Percentiles rank a stretch among this genome's conserved stretches.
These are phyloP conservation scores for Diplodus sargus DNA, from an alignment of 2,797 vertebrate genomes.

Conservation along the genomic window DNA sequence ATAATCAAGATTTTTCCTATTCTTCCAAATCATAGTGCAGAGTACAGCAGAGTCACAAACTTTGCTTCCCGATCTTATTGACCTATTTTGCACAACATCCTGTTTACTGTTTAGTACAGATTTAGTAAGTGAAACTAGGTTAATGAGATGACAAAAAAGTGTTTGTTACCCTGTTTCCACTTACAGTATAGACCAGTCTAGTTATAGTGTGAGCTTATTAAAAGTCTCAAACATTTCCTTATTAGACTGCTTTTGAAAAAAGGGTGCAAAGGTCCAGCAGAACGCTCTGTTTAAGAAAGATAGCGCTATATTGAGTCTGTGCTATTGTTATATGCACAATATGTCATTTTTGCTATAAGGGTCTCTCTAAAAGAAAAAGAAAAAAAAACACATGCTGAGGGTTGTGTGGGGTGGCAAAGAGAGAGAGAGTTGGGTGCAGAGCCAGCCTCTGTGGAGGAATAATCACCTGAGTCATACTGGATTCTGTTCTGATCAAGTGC, in stretches of 20 bases:
- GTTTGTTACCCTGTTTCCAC: neutral
- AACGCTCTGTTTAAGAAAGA: neutral
- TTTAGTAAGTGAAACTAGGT: neutral
- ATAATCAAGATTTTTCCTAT: too few species aligned
- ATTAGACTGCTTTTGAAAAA: neutral
- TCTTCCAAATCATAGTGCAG: neutral
- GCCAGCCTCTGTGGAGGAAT: too few species aligned
- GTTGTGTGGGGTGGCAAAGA: too few species aligned
- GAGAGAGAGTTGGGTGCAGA: too few species aligned
- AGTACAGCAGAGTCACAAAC: conserved; percentile 1
- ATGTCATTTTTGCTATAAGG: too few species aligned
- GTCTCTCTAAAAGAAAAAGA: too few species aligned
- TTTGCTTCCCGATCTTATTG: neutral
- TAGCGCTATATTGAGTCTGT: neutral
- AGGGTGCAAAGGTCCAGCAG: neutral
- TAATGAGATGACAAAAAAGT: neutral
- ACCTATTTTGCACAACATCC: conserved; percentile 2
- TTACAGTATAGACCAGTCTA: neutral
- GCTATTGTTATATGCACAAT: neutral
- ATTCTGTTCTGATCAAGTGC: too few species aligned
- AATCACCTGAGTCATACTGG: too few species aligned
- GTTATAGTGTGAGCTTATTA: neutral
- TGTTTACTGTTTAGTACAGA: neutral
- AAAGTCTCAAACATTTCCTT: neutral
- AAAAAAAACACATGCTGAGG: too few species aligned